These are phyloP conservation scores for Chelon auratus DNA, from an alignment of 2,797 vertebrate genomes.

Conservation along the genomic window DNA sequence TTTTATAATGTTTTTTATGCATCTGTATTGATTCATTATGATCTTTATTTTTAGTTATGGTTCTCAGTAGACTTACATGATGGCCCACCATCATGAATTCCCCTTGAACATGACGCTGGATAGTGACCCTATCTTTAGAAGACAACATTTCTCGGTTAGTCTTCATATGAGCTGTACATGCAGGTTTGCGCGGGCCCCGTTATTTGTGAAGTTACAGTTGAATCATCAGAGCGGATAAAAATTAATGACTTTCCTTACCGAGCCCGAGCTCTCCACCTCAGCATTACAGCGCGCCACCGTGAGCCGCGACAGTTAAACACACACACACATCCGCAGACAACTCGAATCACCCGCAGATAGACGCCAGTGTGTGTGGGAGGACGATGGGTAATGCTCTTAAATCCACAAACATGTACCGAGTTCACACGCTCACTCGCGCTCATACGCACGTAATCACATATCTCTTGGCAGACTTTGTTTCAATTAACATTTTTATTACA, in stretches of 20 bases:
- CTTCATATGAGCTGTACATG: conserved; percentile 17
- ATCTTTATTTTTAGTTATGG: not conserved
- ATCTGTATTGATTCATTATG: not conserved
- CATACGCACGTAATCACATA: conserved; percentile 54
- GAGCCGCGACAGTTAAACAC: conserved; percentile 23
- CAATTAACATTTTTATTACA: conserved; percentile 84
- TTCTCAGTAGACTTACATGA: not conserved
- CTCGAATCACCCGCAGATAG: conserved; percentile 38
- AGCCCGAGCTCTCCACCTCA: conserved; percentile 65
- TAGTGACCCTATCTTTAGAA: not conserved
- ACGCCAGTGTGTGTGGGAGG: conserved; percentile 44
- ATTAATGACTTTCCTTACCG: conserved; percentile 78
- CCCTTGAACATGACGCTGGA: not conserved
- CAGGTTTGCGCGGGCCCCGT: conserved; percentile 29
- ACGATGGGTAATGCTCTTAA: conserved; percentile 48
- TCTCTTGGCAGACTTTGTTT: conserved; percentile 77
- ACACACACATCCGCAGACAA: conserved; percentile 27
- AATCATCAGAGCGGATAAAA: conserved; percentile 79
- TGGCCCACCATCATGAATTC: not conserved
- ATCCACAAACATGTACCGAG: conserved; percentile 40
- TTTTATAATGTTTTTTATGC: not conserved
- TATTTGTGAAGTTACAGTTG: conserved; percentile 80
- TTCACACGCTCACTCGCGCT: conserved; percentile 30
- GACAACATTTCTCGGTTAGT: not conserved
- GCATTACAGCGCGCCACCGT: conserved; percentile 41